These are phyloP conservation scores for Zonitis immaculata DNA, from an alignment of 2,888 invertebrate species.

Conservation along the genomic window DNA sequence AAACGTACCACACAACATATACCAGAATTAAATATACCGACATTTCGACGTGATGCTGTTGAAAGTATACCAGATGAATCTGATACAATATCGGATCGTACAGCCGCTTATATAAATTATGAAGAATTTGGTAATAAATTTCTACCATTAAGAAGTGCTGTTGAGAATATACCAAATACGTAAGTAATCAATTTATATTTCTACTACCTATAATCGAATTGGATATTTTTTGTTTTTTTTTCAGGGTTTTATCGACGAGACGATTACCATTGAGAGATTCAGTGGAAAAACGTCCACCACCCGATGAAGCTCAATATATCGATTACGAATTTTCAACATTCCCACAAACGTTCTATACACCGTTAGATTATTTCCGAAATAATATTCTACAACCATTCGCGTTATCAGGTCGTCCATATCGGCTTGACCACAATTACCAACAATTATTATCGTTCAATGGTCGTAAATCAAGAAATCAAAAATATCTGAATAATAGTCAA, in stretches of 20 bases:
- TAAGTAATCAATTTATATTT: conserved; percentile 30
- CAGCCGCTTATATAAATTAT: conserved; percentile 30
- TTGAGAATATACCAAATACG: conserved; percentile 64
- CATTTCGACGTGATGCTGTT: conserved; percentile 49
- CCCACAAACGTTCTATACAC: not conserved
- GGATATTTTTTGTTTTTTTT: too few species aligned
- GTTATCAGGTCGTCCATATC: conserved; percentile 26
- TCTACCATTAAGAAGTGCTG: conserved; percentile 68
- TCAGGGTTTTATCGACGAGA: conserved; percentile 40
- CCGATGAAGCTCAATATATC: conserved; percentile 39
- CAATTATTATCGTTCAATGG: conserved; percentile 29
- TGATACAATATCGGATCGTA: conserved; percentile 26
- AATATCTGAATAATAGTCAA: conserved; percentile 32
- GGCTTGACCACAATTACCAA: conserved; percentile 37
- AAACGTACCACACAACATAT: conserved; percentile 33
- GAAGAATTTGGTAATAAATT: conserved; percentile 46
- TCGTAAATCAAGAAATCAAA: conserved; percentile 14
- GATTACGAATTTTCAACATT: conserved; percentile 19
- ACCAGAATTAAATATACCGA: conserved; percentile 36
- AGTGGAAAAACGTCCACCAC: conserved; percentile 58
- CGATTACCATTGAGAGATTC: conserved; percentile 65
- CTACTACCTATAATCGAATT: not conserved
- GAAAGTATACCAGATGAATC: conserved; percentile 46
- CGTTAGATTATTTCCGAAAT: conserved; percentile 19
- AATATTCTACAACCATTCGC: conserved; percentile 5